These are phyloP conservation scores for Chaetogeoica ovagalla DNA, from an alignment of 2,888 invertebrate genomes.

Conservation along the genomic window DNA sequence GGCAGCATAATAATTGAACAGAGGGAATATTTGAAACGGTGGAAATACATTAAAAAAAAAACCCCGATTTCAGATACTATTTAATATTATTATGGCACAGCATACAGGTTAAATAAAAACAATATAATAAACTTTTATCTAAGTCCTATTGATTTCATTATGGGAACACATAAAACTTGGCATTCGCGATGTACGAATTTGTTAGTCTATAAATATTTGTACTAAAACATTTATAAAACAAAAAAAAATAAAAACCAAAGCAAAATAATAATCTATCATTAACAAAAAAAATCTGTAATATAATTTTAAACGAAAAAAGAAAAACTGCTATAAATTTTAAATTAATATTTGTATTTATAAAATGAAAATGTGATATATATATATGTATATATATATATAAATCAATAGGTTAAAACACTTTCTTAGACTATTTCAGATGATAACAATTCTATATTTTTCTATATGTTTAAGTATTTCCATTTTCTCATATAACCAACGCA, in stretches of 20 bases:
- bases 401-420: neutral
- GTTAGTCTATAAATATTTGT: constrained; percentile 52
- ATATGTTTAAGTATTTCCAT: neutral
- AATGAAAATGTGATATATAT: constrained; percentile 33
- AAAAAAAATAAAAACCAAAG: neutral
- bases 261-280: no score
- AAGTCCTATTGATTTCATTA: constrained; percentile 37
- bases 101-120: constrained; percentile 11
- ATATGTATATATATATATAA: no score
- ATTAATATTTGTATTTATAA: neutral
- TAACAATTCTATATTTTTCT: constrained; percentile 41
- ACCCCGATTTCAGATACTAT: neutral
- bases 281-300: neutral
- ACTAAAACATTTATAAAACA: constrained; percentile 36
- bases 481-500: neutral
- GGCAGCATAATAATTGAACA: no score
- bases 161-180: constrained; percentile 43
- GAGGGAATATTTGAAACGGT: no score
- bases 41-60: no score
- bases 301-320: neutral
- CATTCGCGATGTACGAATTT: constrained; percentile 39
- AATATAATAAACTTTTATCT: constrained; percentile 41
- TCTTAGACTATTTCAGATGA: constrained; percentile 42
- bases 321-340: neutral
- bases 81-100: constrained; percentile 30